These are phyloP conservation scores for Furcula furcula DNA, from an alignment of 2,888 invertebrate genomes.

Conservation along the genomic window DNA sequence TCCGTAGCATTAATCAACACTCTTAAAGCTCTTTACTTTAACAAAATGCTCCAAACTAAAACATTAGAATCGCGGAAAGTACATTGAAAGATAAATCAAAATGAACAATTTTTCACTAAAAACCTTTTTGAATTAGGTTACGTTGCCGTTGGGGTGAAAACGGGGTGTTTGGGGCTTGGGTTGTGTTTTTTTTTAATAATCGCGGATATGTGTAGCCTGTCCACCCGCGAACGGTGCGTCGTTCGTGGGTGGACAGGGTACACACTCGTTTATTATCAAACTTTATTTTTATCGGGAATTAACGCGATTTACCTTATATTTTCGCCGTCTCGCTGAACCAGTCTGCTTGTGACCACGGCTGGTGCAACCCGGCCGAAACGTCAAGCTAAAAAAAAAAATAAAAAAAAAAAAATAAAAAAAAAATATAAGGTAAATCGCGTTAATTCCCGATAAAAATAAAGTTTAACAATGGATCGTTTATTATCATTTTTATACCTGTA, in stretches of 20 bases:
- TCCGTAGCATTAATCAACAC: neutral
- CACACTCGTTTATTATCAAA: too few species aligned
- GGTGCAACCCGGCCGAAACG: too few species aligned
- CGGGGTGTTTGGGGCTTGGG: neutral
- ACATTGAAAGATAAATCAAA: constrained; percentile 25
- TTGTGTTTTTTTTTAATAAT: constrained; percentile 5
- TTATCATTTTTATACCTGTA: constrained; percentile 29
- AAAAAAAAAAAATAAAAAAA: too few species aligned
- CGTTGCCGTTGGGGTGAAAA: neutral
- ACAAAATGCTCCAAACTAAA: neutral
- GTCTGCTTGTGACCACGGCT: too few species aligned
- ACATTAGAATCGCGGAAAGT: constrained; percentile 1
- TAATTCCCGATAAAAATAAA: too few species aligned
- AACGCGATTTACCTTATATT: too few species aligned
- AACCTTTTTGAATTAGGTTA: constrained; percentile 21
- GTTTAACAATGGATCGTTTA: too few species aligned
- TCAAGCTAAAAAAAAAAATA: too few species aligned
- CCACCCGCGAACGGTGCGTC: neutral
- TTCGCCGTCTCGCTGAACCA: too few species aligned
- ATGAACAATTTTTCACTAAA: constrained; percentile 20
- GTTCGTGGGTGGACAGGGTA: too few species aligned
- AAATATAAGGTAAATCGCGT: too few species aligned
- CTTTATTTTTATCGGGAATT: too few species aligned
- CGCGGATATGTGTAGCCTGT: constrained; percentile 15
- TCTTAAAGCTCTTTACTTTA: neutral